These are phyloP conservation scores for Amiota mariae DNA, from an alignment of 2,888 invertebrate species.

Conservation along the genomic window DNA sequence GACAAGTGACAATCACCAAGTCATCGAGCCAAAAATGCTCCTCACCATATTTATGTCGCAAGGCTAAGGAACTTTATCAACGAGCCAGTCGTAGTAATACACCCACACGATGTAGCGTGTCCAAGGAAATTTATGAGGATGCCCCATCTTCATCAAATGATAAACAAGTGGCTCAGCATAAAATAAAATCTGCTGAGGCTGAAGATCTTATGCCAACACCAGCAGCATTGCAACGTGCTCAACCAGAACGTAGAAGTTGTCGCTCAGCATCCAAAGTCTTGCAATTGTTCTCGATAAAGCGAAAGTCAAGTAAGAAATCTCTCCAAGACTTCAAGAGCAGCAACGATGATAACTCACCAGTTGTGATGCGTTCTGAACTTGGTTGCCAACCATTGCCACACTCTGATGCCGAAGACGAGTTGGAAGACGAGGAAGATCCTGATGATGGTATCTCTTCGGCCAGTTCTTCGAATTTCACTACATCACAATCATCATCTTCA, in stretches of 20 bases:
- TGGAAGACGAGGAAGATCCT: slow-evolving; percentile 51
- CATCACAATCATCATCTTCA: slow-evolving; percentile 42
- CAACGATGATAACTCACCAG: slow-evolving; percentile 59
- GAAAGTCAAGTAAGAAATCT: slow-evolving; percentile 49
- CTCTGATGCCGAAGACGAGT: slow-evolving; percentile 51
- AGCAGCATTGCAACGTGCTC: slow-evolving; percentile 54
- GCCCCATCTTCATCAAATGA: neutral
- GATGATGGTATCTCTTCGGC: slow-evolving; percentile 69
- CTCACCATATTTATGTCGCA: slow-evolving; percentile 60
- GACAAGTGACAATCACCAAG: slow-evolving; percentile 46
- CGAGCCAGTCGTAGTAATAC: slow-evolving; percentile 48
- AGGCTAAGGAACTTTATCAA: slow-evolving; percentile 58
- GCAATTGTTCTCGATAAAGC: slow-evolving; percentile 68
- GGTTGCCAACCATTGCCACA: slow-evolving; percentile 51
- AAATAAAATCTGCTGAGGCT: slow-evolving; percentile 49
- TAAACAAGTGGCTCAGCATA: neutral
- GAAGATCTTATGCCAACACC: slow-evolving; percentile 56
- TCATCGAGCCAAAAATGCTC: slow-evolving; percentile 58
- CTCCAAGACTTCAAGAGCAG: slow-evolving; percentile 27
- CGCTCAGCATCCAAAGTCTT: slow-evolving; percentile 65
- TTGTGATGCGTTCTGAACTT: slow-evolving; percentile 55
- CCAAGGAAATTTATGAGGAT: slow-evolving; percentile 17
- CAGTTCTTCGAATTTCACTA: slow-evolving; percentile 57
- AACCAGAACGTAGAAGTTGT: slow-evolving; percentile 58
- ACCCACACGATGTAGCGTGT: slow-evolving; percentile 39